Conservation (phyloP, 2,888 invertebrate genomes). For the Chrysina gloriosa region DNA sequence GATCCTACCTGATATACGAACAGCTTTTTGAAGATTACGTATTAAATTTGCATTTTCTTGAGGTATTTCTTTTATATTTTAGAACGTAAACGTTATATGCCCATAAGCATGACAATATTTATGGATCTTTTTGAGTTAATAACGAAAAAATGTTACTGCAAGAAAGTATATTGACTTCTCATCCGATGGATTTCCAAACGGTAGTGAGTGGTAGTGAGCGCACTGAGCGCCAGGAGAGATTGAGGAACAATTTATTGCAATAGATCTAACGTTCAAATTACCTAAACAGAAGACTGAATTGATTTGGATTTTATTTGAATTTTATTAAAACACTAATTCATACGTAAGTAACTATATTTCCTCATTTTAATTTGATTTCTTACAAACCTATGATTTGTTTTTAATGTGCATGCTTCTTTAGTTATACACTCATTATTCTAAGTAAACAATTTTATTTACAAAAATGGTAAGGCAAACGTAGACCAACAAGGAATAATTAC, state of each 20-base stretch:
- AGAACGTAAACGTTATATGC: conserved; percentile 13
- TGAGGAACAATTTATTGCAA: conserved; percentile 6
- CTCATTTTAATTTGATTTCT: no score
- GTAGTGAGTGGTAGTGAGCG: conserved; percentile 39
- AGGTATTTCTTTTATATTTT: background rate
- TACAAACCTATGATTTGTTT: no score
- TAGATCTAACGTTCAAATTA: conserved; percentile 12
- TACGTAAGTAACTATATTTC: background rate
- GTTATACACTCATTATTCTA: no score
- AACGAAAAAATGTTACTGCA: conserved; percentile 32
- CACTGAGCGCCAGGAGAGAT: conserved; percentile 42
- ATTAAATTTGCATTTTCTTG: conserved; percentile 37
- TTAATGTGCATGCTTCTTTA: no score
- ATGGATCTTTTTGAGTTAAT: conserved; percentile 21
- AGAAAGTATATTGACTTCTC: conserved; percentile 43
- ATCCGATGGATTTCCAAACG: conserved; percentile 42
- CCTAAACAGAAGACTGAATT: background rate
- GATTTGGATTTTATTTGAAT: no score
- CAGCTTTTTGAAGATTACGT: conserved; percentile 45
- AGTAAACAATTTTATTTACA: no score
- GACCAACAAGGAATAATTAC: no score
- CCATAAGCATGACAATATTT: conserved; percentile 21
- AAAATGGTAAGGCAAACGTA: no score
- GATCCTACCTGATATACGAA: conserved; percentile 46
- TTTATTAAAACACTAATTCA: no score